Evolutionary conservation across 1,140 invertebrate species (phyloP).

Genomic region (Portunus trituberculatus): DNA sequence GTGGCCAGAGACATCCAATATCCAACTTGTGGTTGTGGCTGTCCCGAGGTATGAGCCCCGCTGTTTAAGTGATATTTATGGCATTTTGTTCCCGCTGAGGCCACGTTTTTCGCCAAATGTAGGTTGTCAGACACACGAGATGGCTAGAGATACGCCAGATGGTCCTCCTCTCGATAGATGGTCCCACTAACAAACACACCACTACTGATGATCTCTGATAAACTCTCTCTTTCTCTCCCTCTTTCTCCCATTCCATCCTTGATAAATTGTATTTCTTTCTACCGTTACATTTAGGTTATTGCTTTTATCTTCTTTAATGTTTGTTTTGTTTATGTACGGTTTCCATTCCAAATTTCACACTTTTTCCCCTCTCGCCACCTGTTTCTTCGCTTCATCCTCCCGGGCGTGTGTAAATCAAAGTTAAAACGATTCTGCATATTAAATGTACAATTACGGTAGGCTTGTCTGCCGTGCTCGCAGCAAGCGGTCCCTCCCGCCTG

Average conservation of each 20-base stretch:
- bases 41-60: slow-evolving; percentile 16
- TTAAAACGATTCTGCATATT: neutral
- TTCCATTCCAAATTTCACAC: neutral
- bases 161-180: neutral
- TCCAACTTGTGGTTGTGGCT: slow-evolving; percentile 9
- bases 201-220: neutral
- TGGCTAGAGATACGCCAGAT: neutral
- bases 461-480: neutral
- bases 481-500: neutral
- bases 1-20: slow-evolving; percentile 1
- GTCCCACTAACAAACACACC: neutral
- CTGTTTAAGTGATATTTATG: slow-evolving; percentile 24
- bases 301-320: too few species aligned
- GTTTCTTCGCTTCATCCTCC: neutral
- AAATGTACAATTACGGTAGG: slow-evolving; percentile 13
- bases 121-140: slow-evolving; percentile 20
- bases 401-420: neutral
- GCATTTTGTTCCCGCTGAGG: slow-evolving; percentile 18
- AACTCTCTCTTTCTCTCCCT: neutral
- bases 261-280: neutral
- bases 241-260: neutral
- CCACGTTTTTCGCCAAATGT: slow-evolving; percentile 13
- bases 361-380: neutral
- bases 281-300: neutral
- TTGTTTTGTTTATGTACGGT: too few species aligned